Base-by-base conservation (phyloP, 2,888 invertebrate genomes). In the Ophion ellenae region DNA sequence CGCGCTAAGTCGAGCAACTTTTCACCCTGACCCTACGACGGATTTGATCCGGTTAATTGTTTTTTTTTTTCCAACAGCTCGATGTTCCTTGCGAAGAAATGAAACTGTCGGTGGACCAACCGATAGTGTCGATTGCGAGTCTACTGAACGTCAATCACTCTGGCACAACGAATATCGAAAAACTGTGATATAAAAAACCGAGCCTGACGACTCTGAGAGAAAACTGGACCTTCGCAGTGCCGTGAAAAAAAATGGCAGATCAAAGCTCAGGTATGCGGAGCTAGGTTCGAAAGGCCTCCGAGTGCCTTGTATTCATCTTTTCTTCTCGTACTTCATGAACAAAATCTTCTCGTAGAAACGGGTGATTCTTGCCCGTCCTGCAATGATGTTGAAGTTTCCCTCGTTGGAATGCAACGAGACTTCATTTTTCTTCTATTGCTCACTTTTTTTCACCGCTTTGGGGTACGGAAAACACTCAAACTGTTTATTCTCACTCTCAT, bases 301-400 rank as follows among this genome's bases (percentile, higher is more conserved):
- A 63, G 63, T 63, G 61, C 59, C 36, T n/a, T 20, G 24, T 40
- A 61, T 45, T 63, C n/a, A 28, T 47, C 47, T 53, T 28, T 45
- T 47, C 63, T 53, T 47, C 45, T 61, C 78, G 36, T 28, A 61
- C 70, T 59, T 45, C 70, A 63, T 63, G 28, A 45, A 63, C 70
- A 47, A 79, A 70, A 53, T 17, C 61, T 24, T 77, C 24, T 67
- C 24, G 57, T 77, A 67, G 67, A 77, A 77, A 67, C 45, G 63
- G n/a, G 57, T 57, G 0, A 36, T 63, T 10, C 28, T 59, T 24
- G 61, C 59, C 7, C 17, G 11, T 45, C 28, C 20, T 45, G 45
- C 57, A 32, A 32, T 32, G 32, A 32, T 4, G 4, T 32, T 32
- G 32, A 32, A 2, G 32, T 32, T 32, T 32, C 3, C 32, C 32